phyloP scores from a whole-genome alignment of 2,113 vertebrate species.

The Myiozetetes cayanensis region DNA sequence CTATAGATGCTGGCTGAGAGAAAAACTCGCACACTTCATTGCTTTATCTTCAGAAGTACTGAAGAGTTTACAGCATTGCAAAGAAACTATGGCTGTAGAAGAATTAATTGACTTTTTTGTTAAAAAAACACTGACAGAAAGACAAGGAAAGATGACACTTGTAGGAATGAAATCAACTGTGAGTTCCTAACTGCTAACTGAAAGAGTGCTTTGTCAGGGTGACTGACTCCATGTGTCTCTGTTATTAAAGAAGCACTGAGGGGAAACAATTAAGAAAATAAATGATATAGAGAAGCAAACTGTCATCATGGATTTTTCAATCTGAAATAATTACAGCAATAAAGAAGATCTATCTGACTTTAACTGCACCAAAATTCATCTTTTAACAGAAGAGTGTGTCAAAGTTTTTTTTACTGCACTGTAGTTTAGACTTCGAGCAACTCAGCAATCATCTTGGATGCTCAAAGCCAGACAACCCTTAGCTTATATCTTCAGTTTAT shows the following conservation, averaged over 20 bases:
- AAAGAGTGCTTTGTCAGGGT: not conserved
- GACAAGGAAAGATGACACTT: not conserved
- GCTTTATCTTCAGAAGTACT: not conserved
- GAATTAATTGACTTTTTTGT: not conserved
- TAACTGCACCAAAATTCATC: not conserved
- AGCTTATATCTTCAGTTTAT: not conserved
- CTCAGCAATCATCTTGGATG: not conserved
- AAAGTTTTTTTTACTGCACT: not conserved
- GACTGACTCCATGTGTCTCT: not conserved
- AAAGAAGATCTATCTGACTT: not conserved
- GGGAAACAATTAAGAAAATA: constrained; percentile 30
- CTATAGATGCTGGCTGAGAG: not conserved
- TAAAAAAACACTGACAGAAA: not conserved
- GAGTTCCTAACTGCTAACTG: not conserved
- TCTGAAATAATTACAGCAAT: not conserved
- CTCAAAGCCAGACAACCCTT: not conserved
- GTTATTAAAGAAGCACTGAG: not conserved
- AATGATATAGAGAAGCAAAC: not conserved
- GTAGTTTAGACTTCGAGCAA: not conserved
- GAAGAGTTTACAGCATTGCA: not conserved
- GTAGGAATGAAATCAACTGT: not conserved
- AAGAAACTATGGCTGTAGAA: not conserved
- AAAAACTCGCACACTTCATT: not conserved
- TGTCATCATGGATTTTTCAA: not conserved
- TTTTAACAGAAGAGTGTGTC: not conserved